A percentile compares a stretch with the other conserved stretches of the same genome.
phyloP scores from a whole-genome alignment of 2,888 invertebrate species.

The Therioaphis trifolii region DNA sequence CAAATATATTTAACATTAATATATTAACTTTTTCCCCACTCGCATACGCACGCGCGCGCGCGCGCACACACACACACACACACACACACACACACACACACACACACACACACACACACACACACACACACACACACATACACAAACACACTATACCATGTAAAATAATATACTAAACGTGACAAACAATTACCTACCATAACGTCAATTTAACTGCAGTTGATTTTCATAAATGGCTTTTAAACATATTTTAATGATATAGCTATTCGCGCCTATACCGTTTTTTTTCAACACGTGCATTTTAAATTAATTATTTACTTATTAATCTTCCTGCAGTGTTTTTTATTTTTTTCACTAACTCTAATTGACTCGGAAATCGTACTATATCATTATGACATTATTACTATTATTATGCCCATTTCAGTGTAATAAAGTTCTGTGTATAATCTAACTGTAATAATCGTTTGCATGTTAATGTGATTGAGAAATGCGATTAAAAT shows the following conservation, averaged over 20 bases:
- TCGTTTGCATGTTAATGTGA: too few relatives aligned
- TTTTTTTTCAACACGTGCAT: neutral
- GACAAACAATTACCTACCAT: conserved; percentile 52
- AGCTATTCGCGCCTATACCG: neutral
- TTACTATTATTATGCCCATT: neutral
- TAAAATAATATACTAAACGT: conserved; percentile 34
- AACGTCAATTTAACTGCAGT: conserved; percentile 18
- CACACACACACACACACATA: neutral
- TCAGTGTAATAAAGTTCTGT: neutral
- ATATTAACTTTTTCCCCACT: too few relatives aligned
- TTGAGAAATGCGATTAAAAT: neutral
- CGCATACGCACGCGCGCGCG: too few relatives aligned
- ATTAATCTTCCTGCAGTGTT: neutral
- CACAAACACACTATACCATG: neutral
- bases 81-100: too few relatives aligned
- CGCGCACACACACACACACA: too few relatives aligned
- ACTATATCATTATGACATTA: too few relatives aligned
- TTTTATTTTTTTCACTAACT: neutral
- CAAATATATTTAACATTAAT: neutral
- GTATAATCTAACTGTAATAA: neutral
- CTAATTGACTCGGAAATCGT: neutral
- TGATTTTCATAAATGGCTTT: neutral
- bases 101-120: too few relatives aligned
- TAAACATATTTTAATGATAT: neutral
- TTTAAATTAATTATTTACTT: neutral